Evolutionary conservation across 2,797 vertebrate species (phyloP), one percentile per base, ranked within the genome.

Genomic region (Lophotriccus pileatus): DNA sequence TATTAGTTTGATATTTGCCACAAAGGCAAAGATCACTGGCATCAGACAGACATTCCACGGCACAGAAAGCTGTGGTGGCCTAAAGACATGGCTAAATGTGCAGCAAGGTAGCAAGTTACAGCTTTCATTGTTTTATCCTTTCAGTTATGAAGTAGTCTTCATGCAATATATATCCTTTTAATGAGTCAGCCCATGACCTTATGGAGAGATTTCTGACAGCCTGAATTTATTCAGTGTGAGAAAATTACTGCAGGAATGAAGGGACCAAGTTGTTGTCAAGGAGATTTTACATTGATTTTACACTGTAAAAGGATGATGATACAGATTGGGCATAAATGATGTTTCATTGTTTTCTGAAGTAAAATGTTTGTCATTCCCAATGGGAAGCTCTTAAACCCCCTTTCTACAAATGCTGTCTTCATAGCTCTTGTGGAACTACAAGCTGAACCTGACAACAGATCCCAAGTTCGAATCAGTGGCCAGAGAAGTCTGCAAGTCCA

Each of bases 341-440:
- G 30, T 86, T 89, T 72, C 21, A 7, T 84, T 81, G n/a, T 93
- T 87, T 80, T 47, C 58, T 64, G 50, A 86, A 84, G 47, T 22
- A 56, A 84, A 74, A 36, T 69, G 8, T 67, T 58, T 52, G 12
- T 74, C 47, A 14, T 80, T 68, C 27, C 69, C 22, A 9, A 16
- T 0, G 24, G 28, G 47, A 76, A 64, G 11, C 52, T 93, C 24
- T 77, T 85, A 76, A 84, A 52, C 13, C 60, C 25, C 27, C 47
- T 81, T 87, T 92, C 20, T 77, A 6, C 66, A 81, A 89, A 77
- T 74, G 14, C 21, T 87, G 5, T 92, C 53, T 79, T 44, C 25
- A 4, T n/a, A 98, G 98, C 98, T 99, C 59, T 97, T 99, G 70
- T 99, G 99, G 99, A 99, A 99, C 98, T 99, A 99, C 95, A 99